These are phyloP conservation scores for Anoplopoma fimbria DNA, from an alignment of 2,113 vertebrate species.

Conservation along the genomic window DNA sequence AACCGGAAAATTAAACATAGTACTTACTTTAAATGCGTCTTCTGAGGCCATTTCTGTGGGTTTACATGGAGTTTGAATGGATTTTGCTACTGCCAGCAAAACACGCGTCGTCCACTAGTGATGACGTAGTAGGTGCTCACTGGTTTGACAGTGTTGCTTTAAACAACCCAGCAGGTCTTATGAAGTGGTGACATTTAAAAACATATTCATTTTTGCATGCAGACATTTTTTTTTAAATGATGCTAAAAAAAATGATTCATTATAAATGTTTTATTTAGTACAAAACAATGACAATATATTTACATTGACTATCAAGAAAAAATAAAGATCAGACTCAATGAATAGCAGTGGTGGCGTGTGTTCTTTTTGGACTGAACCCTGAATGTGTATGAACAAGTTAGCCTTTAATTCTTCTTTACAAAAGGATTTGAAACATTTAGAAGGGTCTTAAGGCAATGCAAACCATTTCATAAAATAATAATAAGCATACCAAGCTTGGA, in stretches of 20 bases:
- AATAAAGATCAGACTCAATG: neutral
- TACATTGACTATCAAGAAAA: neutral
- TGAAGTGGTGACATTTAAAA: neutral
- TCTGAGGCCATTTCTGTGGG: constrained; percentile 58
- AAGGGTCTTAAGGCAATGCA: no score
- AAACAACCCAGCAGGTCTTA: neutral
- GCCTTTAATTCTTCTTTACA: neutral
- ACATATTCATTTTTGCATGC: neutral
- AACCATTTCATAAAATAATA: neutral
- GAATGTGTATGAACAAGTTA: neutral
- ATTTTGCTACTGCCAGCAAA: fast-evolving
- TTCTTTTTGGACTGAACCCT: neutral
- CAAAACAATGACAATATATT: constrained; percentile 31
- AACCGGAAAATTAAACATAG: no score
- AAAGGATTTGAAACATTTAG: no score
- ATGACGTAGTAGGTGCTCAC: constrained; percentile 49
- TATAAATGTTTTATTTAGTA: constrained; percentile 47
- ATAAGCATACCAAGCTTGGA: neutral
- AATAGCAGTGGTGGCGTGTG: neutral
- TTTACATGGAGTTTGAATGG: neutral
- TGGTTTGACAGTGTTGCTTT: neutral
- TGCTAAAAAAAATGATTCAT: neutral
- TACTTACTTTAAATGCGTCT: constrained; percentile 72
- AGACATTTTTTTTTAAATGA: neutral
- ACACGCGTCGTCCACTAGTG: constrained; percentile 6